Evolutionary conservation across 2,113 vertebrate genomes (phyloP).

Genomic region (Oophaga pumilio): DNA sequence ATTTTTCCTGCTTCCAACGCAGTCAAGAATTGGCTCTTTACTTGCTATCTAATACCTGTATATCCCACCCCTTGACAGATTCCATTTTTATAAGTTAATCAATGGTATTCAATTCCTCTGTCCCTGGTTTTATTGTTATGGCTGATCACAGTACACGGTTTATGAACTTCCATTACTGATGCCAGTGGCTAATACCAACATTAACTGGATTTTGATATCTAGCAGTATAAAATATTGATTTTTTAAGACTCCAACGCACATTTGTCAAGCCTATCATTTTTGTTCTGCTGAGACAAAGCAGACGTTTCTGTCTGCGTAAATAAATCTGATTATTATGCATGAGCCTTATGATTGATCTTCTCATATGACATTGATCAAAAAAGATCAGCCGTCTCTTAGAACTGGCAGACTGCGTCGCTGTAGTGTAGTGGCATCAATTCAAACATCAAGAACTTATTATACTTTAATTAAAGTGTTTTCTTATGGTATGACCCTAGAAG

Average conservation of each 20-base stretch:
- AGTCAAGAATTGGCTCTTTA: too few species aligned
- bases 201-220: background rate
- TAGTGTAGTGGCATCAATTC: background rate
- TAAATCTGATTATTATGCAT: slow-evolving; percentile 11
- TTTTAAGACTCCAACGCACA: background rate
- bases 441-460: slow-evolving; percentile 17
- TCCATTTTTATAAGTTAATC: too few species aligned
- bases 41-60: too few species aligned
- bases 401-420: slow-evolving; percentile 12
- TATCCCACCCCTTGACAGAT: too few species aligned
- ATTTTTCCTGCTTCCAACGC: too few species aligned
- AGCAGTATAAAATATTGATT: slow-evolving; percentile 5
- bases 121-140: too few species aligned
- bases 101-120: too few species aligned
- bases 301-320: background rate
- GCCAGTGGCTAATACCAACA: background rate
- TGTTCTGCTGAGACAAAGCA: slow-evolving; percentile 14
- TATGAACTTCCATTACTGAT: background rate
- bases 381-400: slow-evolving; percentile 5
- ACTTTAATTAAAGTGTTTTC: slow-evolving; percentile 28
- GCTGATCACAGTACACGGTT: background rate
- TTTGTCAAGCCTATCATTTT: background rate
- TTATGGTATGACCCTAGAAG: slow-evolving; percentile 9
- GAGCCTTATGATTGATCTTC: slow-evolving; percentile 26
- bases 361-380: slow-evolving; percentile 29